Base-by-base conservation (phyloP, 2,113 vertebrate species). In the Pholis gunnellus region DNA sequence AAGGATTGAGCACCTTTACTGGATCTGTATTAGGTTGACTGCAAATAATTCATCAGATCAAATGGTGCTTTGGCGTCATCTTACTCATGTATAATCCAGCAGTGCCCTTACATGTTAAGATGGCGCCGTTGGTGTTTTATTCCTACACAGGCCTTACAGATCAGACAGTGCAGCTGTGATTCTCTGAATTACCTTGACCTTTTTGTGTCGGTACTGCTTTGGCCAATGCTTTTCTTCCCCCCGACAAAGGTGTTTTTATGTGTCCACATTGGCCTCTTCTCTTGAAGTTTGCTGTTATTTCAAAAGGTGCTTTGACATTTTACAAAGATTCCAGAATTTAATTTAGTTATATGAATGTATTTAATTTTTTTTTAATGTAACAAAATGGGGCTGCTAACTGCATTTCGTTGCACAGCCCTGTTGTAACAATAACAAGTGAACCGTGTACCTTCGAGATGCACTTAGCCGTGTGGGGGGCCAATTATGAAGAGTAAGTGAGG, bases 1-100 rank as follows among this genome's bases (percentile, higher is more conserved):
- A 27, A 36, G 57, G 3, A 71, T 44, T 9, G 38, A 83, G 75
- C 74, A 75, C 57, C 65, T 68, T 42, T 44, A 18, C 67, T 29
- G 50, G n/a, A 57, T 82, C 31, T 61, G 57, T 17, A 52, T 65
- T 71, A 63, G 75, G 52, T 67, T 57, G 46, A 73, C 72, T 65
- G 75, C 82, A 91, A 93, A 90, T 93, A 85, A 91, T 93, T 84
- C 57, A 94, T 89, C 54, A 44, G 57, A 78, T 64, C 48, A 79
- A 83, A 83, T 75, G 79, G 44, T 73, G 67, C 60, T 40, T 25
- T 10, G 36, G 89, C 1, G 13, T 93, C 86, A 72, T 82, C 66
- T 89, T 89, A 64, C 88, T 82, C 84, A 83, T 93, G 70, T 75
- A 87, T 89, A 89, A 88, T 85, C 72, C 74, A 91, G 63, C 29